Base-by-base conservation (phyloP, 2,888 invertebrate species). In the Xylophagus ater region DNA sequence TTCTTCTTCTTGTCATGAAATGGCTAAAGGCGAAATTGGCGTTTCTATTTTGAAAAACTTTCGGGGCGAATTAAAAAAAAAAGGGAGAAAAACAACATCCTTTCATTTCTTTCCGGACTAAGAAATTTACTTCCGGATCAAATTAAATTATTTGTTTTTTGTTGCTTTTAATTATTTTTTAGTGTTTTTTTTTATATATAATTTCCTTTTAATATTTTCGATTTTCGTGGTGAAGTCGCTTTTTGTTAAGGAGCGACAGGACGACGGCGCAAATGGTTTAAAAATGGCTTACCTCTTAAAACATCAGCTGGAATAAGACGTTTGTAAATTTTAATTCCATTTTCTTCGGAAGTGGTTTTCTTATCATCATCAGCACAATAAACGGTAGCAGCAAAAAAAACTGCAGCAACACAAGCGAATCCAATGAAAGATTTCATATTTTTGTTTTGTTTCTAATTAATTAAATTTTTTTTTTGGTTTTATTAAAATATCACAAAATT, bases 271-370 rank as follows among this genome's bases (percentile, higher is more conserved):
- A n/a, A n/a, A n/a, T n/a, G n/a, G n/a, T n/a, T n/a, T n/a, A n/a
- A n/a, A n/a, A n/a, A n/a, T n/a, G n/a, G 50, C 51, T 71, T 68
- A 89, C 89, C 89, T 76, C 89, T 79, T 47, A 89, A 72, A 25
- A 87, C 85, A 66, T 89, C 89, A 53, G 89, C 89, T 28, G 88
- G 88, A 53, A 89, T 88, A 50, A 88, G 69, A 49, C 89, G 72
- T 56, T 77, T 81, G 72, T 74, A 88, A 32, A 83, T 79, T 62
- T 79, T 84, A 34, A 78, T 72, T 44, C 72, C 70, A 23, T 67
- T 69, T 15, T 51, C 60, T 29, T 50, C 47, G 4, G 49, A 54
- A 15, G 47, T 28, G 71, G 71, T 47, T 56, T 53, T 42, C 30
- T 51, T 47, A 54, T 55, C 47, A 49, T 54, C 44, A 67, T 67